Conservation (phyloP, 2,113 vertebrate species). For the Corythornis vintsioides region DNA sequence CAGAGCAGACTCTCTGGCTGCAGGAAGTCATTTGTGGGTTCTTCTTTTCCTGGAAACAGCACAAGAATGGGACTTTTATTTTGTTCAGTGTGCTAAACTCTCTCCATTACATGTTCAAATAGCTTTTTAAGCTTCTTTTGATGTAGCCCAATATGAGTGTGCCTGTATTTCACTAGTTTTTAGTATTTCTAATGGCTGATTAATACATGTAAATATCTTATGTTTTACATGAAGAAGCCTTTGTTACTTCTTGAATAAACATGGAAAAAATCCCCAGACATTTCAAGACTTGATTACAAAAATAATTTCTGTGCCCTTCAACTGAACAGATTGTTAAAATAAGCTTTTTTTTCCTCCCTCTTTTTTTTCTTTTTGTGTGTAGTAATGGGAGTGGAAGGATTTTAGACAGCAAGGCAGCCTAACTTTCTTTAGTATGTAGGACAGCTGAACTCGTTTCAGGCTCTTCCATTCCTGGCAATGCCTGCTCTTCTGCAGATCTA, state of each 20-base stretch:
- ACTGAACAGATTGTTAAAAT: background rate
- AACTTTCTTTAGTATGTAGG: background rate
- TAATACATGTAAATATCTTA: background rate
- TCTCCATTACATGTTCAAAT: background rate
- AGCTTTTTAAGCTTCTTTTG: conserved; percentile 1
- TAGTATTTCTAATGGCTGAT: background rate
- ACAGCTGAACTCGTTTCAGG: background rate
- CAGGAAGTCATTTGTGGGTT: background rate
- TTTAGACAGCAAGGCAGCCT: background rate
- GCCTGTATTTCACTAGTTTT: background rate
- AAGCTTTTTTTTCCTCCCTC: background rate
- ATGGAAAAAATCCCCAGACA: background rate
- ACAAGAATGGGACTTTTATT: conserved; percentile 32
- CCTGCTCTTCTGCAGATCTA: background rate
- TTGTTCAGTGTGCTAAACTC: conserved; percentile 38
- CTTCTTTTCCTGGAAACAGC: conserved; percentile 11
- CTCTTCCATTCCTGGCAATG: background rate
- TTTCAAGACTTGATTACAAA: background rate
- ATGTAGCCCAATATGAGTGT: background rate
- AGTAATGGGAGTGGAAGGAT: background rate
- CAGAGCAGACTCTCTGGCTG: conserved; percentile 46
- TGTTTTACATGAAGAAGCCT: background rate
- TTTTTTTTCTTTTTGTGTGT: background rate
- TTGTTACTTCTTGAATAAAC: background rate
- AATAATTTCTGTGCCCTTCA: background rate